Conservation (phyloP, 1,140 invertebrate species). For the Orchestia grillus region DNA sequence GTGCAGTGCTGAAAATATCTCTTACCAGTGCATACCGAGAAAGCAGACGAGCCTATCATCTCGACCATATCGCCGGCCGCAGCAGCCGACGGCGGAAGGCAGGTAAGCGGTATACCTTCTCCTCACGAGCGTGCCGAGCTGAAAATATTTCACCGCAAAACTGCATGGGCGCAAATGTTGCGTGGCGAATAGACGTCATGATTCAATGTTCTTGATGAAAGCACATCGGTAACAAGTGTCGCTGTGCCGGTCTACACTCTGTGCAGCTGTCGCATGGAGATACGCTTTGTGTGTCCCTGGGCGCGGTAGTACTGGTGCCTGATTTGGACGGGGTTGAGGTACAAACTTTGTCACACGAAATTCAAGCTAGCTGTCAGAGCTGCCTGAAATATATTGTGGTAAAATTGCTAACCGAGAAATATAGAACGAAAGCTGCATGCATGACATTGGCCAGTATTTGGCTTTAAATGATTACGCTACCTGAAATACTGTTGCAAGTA, state of each 20-base stretch:
- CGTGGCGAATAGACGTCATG: neutral
- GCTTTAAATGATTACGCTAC: no score
- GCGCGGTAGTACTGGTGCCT: neutral
- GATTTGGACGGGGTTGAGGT: neutral
- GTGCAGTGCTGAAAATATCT: neutral
- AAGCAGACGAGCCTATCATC: neutral
- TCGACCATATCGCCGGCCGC: no score
- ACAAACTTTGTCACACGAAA: neutral
- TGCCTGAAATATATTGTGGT: no score
- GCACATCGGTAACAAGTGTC: neutral
- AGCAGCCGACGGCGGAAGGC: neutral
- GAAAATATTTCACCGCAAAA: neutral
- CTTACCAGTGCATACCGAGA: no score
- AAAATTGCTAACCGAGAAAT: no score
- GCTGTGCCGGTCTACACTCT: neutral
- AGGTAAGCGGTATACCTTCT: neutral
- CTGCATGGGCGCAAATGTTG: neutral
- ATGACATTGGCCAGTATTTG: no score
- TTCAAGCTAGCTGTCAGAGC: neutral
- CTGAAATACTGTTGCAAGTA: no score
- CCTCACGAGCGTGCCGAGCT: neutral
- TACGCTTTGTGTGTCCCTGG: neutral
- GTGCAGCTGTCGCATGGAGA: neutral
- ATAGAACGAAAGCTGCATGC: no score
- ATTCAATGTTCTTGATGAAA: neutral